phyloP scores from a whole-genome alignment of 2,113 vertebrate genomes.

The Uria aalge region DNA sequence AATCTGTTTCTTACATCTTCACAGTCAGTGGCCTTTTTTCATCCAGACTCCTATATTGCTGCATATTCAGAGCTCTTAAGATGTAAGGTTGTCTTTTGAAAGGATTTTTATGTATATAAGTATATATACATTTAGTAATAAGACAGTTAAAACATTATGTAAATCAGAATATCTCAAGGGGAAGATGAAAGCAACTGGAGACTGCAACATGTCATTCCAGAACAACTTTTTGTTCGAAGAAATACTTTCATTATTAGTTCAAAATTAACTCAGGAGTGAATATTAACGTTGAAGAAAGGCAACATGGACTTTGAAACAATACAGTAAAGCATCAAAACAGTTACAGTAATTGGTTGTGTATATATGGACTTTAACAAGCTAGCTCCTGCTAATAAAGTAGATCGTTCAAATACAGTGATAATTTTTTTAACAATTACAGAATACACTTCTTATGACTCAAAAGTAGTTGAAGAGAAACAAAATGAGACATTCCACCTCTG shows the following conservation, averaged over 20 bases:
- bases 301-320: slow-evolving; percentile 12
- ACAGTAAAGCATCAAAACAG: slow-evolving; percentile 7
- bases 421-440: not conserved
- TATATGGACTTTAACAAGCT: not conserved
- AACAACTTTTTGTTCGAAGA: slow-evolving; percentile 45
- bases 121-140: not conserved
- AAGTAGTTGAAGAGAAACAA: slow-evolving; percentile 1
- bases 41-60: slow-evolving; percentile 18
- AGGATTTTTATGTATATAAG: not conserved
- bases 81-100: slow-evolving; percentile 20
- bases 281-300: slow-evolving; percentile 21
- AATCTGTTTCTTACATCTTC: slow-evolving; percentile 54
- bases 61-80: slow-evolving; percentile 33
- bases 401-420: not conserved
- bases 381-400: not conserved
- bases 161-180: slow-evolving; percentile 62
- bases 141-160: slow-evolving; percentile 60
- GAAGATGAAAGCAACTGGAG: slow-evolving; percentile 55
- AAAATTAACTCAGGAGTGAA: slow-evolving; percentile 41
- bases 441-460: not conserved
- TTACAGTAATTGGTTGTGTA: not conserved
- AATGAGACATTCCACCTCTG: not conserved
- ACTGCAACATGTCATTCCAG: slow-evolving; percentile 2
- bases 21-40: slow-evolving; percentile 35
- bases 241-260: slow-evolving; percentile 37